Conservation (phyloP, 2,113 vertebrate species). For the Lamprologus lemairii region DNA sequence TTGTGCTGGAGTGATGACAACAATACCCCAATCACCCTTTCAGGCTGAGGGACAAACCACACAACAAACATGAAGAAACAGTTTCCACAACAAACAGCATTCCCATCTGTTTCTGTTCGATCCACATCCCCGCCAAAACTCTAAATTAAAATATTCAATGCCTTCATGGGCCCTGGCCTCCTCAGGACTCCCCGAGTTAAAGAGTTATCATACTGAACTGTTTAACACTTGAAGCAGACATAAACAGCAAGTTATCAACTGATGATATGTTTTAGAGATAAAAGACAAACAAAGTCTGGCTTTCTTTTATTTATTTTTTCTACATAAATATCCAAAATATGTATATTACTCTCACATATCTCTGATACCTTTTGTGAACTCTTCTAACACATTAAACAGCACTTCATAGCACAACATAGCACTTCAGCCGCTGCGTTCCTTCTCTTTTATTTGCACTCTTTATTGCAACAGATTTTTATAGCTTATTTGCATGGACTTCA, state of each 20-base stretch:
- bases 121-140: not conserved
- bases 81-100: not conserved
- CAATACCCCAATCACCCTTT: not conserved
- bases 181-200: rapidly evolving
- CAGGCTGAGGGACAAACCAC: not conserved
- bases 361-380: not conserved
- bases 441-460: not conserved
- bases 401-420: not conserved
- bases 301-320: not conserved
- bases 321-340: not conserved
- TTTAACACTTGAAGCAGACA: not conserved
- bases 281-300: not conserved
- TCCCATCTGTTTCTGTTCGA: not conserved
- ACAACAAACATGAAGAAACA: not conserved
- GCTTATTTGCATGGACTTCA: rapidly evolving
- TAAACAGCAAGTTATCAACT: not conserved
- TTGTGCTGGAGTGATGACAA: rapidly evolving
- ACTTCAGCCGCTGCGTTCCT: rapidly evolving
- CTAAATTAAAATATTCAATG: not conserved
- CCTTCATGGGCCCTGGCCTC: not conserved
- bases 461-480: not conserved
- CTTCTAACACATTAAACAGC: not conserved
- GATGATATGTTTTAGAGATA: not conserved
- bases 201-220: rapidly evolving
- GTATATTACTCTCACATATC: not conserved